A percentile compares a stretch with the other conserved stretches of the same genome.
Conservation (phyloP, 2,113 vertebrate genomes). For the Poecile atricapillus region DNA sequence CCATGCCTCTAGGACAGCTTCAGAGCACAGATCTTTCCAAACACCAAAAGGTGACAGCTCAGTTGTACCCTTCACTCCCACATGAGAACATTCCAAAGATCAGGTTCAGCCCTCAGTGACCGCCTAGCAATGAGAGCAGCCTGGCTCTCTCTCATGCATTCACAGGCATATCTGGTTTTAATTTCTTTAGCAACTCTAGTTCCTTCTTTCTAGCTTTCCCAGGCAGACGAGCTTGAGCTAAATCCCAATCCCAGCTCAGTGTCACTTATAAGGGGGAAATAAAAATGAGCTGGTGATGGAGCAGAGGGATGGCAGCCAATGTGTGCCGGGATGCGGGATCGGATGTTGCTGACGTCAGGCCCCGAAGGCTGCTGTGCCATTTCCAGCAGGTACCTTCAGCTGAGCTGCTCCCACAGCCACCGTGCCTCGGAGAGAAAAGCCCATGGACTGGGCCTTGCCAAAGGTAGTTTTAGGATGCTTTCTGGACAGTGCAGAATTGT, state of each 20-base stretch:
- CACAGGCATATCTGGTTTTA: constrained; percentile 5
- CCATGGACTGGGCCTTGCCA: neutral
- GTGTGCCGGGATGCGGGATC: neutral
- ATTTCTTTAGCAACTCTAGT: constrained; percentile 26
- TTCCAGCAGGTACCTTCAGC: constrained; percentile 56
- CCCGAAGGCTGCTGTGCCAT: neutral
- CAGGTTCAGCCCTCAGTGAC: constrained; percentile 27
- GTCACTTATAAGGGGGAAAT: neutral
- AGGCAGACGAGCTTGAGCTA: constrained; percentile 40
- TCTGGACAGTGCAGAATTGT: neutral
- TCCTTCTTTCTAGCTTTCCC: constrained; percentile 32
- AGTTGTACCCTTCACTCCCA: neutral
- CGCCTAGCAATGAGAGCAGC: constrained; percentile 9
- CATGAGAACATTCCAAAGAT: neutral
- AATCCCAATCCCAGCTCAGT: constrained; percentile 64
- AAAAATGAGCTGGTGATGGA: constrained; percentile 61
- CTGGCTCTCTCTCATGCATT: constrained; percentile 20
- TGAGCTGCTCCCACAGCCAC: constrained; percentile 24
- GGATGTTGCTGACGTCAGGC: constrained; percentile 37
- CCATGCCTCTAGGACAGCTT: neutral
- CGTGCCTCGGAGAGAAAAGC: neutral
- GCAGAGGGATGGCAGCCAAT: constrained; percentile 72
- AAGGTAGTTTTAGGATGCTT: neutral
- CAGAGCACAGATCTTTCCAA: neutral
- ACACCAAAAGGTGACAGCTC: neutral